These are phyloP conservation scores for Blennius ocellaris DNA, from an alignment of 2,113 vertebrate species.

Conservation along the genomic window DNA sequence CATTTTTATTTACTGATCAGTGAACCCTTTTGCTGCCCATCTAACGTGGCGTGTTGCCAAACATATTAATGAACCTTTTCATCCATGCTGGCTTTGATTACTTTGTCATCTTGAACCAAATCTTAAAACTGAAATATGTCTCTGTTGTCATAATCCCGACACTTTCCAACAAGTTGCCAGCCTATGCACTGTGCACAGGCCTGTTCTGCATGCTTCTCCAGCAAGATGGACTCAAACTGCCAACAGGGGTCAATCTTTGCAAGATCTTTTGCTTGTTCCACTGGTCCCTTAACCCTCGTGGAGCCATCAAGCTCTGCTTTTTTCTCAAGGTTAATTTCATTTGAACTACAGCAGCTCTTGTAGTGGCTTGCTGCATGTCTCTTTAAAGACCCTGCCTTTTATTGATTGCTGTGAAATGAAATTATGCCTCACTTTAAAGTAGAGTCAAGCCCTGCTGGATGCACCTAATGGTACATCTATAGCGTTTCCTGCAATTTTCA, in stretches of 20 bases:
- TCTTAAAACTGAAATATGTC: too few species aligned
- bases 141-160: too few species aligned
- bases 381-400: constrained; percentile 45
- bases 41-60: not conserved
- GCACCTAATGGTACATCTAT: constrained; percentile 50
- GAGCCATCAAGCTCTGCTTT: constrained; percentile 16
- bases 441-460: constrained; percentile 21
- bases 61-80: not conserved
- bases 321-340: constrained; percentile 70
- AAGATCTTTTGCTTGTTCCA: constrained; percentile 39
- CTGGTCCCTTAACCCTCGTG: constrained; percentile 6
- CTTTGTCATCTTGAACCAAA: not conserved
- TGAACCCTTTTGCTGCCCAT: not conserved
- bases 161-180: too few species aligned
- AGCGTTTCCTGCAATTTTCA: constrained; percentile 29
- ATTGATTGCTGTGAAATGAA: constrained; percentile 67
- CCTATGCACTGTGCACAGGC: not conserved
- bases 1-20: not conserved
- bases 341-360: constrained; percentile 41
- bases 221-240: not conserved
- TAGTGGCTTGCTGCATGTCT: constrained; percentile 27
- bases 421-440: constrained; percentile 60
- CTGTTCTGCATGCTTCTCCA: not conserved
- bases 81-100: not conserved
- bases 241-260: constrained; percentile 39